These are phyloP conservation scores for Eulimnadia texana DNA, from an alignment of 1,140 invertebrate species.

Conservation along the genomic window DNA sequence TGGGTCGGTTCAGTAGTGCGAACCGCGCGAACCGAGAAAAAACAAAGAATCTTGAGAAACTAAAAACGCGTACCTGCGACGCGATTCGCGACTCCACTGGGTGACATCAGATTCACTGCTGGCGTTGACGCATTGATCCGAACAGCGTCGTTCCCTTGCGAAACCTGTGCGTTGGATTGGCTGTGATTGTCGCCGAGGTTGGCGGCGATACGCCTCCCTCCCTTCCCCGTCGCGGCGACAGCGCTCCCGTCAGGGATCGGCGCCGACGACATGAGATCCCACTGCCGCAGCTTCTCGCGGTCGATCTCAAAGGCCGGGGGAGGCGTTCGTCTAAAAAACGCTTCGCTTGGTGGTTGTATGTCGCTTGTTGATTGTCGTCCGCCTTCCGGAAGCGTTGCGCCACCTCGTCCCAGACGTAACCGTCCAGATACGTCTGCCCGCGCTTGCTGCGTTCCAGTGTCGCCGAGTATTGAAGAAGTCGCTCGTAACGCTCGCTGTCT, in stretches of 20 bases:
- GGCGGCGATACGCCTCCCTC: constrained; percentile 13
- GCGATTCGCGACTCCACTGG: too few relatives aligned
- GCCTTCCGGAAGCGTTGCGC: constrained; percentile 26
- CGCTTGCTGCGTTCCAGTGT: constrained; percentile 24
- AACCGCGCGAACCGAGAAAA: too few relatives aligned
- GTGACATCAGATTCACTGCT: too few relatives aligned
- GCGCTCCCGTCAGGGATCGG: constrained; percentile 23
- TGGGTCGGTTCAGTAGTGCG: too few relatives aligned
- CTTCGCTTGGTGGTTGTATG: constrained; percentile 19
- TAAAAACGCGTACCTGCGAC: too few relatives aligned
- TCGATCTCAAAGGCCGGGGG: constrained; percentile 52
- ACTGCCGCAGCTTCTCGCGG: constrained; percentile 66
- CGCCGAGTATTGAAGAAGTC: constrained; percentile 25
- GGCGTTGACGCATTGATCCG: too few relatives aligned
- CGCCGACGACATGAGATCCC: constrained; percentile 71
- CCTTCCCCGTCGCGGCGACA: constrained; percentile 12
- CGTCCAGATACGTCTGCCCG: constrained; percentile 26
- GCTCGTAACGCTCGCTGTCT: constrained; percentile 27
- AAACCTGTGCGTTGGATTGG: constrained; percentile 15
- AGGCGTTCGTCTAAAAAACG: constrained; percentile 41
- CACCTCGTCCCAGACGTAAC: constrained; percentile 34
- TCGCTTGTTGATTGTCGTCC: neutral
- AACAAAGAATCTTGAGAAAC: too few relatives aligned
- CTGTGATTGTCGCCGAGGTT: constrained; percentile 9
- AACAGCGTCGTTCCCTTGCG: too few relatives aligned